Evolutionary conservation across 2,888 invertebrate species (phyloP), one percentile per base, ranked within the genome.

Genomic region (Deilephila porcellus): DNA sequence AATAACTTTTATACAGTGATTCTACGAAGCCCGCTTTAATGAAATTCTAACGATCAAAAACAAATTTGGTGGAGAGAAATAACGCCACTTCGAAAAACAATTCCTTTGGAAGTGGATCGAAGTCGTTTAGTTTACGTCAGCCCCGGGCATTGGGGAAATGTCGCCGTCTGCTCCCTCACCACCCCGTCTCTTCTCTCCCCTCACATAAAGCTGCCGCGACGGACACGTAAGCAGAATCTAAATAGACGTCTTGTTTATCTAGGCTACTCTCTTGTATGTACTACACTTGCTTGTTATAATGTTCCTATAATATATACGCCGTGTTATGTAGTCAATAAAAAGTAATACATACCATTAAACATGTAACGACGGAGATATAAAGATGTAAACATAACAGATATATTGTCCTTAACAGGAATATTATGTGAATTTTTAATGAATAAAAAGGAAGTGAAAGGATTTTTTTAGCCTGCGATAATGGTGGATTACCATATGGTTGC

Each of bases 111-210:
- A 78, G 82, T 71, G 60, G 71, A 81, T 80, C 77, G 77, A 73
- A 75, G 74, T 81, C 80, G 79, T 83, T 86, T 81, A 77, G 83
- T 76, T 80, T 78, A 82, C 83, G 84, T 86, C 85, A 85, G 83
- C 84, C 73, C 73, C 70, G 72, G 71, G 75, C 77, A 75, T 74
- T 73, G 70, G 62, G 71, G 71, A 72, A 78, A 74, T 71, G 73
- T 73, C 74, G 73, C 34, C 73, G 77, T 53, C 75, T 52, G 63
- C 29, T 63, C 63, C 63, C 72, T 56, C 72, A 32, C 63, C 72
- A 32, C 63, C 52, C 72, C 34, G 53, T 63, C 70, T 75, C 73
- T 74, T 74, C 74, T 76, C 78, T 77, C 76, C 76, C 76, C 78
- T 78, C 77, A 79, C 78, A 75, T 75, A 74, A 77, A 77, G 75